These are phyloP conservation scores for Lepidonotus clava DNA, from an alignment of 2,888 invertebrate genomes.

Conservation along the genomic window DNA sequence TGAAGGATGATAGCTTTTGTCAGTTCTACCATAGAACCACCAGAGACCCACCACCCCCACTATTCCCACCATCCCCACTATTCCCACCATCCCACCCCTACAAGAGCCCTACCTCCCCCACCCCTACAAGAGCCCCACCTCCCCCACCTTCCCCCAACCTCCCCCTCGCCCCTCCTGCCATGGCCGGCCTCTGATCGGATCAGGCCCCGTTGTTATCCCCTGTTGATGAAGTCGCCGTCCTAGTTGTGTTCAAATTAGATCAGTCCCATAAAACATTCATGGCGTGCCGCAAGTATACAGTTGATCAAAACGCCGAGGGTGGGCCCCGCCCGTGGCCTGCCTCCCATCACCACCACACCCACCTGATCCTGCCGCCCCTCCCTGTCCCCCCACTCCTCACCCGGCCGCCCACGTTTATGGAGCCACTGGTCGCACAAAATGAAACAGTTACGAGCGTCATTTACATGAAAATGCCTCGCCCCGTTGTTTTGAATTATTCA, in stretches of 20 bases:
- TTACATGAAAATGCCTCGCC: constrained; percentile 13
- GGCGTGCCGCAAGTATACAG: constrained; percentile 4
- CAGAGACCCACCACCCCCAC: too few species aligned
- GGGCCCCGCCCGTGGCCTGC: background rate
- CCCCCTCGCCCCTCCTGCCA: too few species aligned
- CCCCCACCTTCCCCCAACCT: too few species aligned
- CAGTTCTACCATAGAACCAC: too few species aligned
- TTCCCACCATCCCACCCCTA: too few species aligned
- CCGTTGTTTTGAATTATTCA: constrained; percentile 45
- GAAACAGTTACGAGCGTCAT: constrained; percentile 32
- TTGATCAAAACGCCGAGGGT: constrained; percentile 12
- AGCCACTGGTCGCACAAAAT: background rate
- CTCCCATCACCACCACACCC: background rate
- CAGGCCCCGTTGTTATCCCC: background rate
- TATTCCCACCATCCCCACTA: too few species aligned
- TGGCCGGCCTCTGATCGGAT: background rate
- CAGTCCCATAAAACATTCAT: constrained; percentile 34
- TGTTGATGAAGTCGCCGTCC: constrained; percentile 38
- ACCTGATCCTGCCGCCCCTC: background rate
- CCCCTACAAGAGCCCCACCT: too few species aligned
- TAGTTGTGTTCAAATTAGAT: constrained; percentile 51
- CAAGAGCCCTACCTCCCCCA: too few species aligned
- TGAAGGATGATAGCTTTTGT: too few species aligned
- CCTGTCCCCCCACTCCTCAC: background rate
- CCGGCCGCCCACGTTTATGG: background rate